These are phyloP conservation scores for Zygothrica quintamaculata DNA, from an alignment of 2,888 invertebrate species.

Conservation along the genomic window DNA sequence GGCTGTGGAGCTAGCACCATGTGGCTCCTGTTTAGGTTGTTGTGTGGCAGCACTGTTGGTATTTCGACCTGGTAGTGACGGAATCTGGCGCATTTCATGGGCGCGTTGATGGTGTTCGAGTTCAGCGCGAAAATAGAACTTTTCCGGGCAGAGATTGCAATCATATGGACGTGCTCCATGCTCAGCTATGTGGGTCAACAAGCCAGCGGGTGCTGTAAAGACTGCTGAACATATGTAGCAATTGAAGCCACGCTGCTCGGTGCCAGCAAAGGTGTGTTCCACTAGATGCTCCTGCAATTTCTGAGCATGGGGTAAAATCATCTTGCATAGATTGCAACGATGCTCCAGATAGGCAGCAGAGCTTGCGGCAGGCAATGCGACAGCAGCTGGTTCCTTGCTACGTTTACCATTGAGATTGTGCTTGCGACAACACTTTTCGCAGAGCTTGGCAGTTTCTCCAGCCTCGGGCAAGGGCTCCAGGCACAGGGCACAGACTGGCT, in stretches of 20 bases:
- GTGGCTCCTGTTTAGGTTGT: conserved; percentile 31
- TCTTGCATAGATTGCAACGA: conserved; percentile 91
- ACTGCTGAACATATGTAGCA: conserved; percentile 95
- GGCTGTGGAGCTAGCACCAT: conserved; percentile 25
- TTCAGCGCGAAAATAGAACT: conserved; percentile 96
- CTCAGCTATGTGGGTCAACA: conserved; percentile 93
- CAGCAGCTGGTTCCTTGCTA: conserved; percentile 35
- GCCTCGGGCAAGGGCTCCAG: conserved; percentile 83
- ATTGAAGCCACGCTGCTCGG: conserved; percentile 89
- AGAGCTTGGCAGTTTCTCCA: conserved; percentile 85
- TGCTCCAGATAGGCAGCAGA: conserved; percentile 82
- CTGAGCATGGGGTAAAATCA: conserved; percentile 90
- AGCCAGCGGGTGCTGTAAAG: conserved; percentile 92
- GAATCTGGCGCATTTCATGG: conserved; percentile 84
- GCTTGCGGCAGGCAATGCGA: conserved; percentile 48
- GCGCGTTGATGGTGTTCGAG: conserved; percentile 92
- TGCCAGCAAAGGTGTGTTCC: conserved; percentile 96
- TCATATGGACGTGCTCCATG: conserved; percentile 94
- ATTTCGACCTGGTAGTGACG: conserved; percentile 2
- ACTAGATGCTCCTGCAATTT: conserved; percentile 95
- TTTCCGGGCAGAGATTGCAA: conserved; percentile 92
- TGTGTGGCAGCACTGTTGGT: not conserved
- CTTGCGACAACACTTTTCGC: conserved; percentile 90
- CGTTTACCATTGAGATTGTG: conserved; percentile 82
- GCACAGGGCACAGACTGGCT: conserved; percentile 87